Evolutionary conservation across 2,113 vertebrate genomes (phyloP).

Genomic region (Oryzias javanicus): DNA sequence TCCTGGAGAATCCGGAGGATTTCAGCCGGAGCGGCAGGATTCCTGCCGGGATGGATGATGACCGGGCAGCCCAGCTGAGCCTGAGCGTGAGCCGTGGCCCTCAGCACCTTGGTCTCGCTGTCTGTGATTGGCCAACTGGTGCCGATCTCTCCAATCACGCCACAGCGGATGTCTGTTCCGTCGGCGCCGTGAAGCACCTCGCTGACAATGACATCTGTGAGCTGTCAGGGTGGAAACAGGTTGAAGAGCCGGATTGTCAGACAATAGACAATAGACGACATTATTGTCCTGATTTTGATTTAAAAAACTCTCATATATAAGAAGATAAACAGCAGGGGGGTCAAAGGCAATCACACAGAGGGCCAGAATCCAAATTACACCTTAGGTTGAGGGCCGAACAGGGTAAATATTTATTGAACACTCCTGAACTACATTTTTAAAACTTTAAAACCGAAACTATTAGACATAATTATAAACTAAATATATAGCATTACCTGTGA

Average conservation of each 20-base stretch:
- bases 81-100: constrained; percentile 88
- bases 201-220: constrained; percentile 84
- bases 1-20: constrained; percentile 88
- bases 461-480: no score
- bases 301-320: not conserved
- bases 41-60: constrained; percentile 90
- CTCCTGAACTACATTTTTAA: no score
- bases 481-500: no score
- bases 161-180: constrained; percentile 88
- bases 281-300: not conserved
- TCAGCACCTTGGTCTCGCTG: constrained; percentile 88
- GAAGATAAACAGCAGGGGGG: no score
- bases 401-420: no score
- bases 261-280: not conserved
- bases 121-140: constrained; percentile 91
- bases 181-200: constrained; percentile 88
- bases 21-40: constrained; percentile 78
- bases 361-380: no score
- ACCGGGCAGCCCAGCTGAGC: constrained; percentile 88
- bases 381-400: no score
- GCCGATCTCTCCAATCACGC: constrained; percentile 92
- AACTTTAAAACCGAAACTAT: no score
- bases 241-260: not conserved
- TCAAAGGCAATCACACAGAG: no score
- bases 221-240: constrained; percentile 67